phyloP scores from a whole-genome alignment of 2,888 invertebrate species.

The Hirudinaria manillensis region DNA sequence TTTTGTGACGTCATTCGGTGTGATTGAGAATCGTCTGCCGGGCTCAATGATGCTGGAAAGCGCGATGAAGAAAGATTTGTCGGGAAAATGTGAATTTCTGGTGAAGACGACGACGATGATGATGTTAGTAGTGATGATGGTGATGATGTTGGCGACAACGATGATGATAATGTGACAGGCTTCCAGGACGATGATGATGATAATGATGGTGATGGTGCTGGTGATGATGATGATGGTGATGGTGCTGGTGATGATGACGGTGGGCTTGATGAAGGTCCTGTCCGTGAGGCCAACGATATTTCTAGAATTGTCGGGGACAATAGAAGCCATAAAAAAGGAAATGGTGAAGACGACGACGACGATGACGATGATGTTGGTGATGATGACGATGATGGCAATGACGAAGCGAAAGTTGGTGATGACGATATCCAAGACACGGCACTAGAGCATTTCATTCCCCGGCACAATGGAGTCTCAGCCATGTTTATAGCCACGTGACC shows the following conservation, averaged over 20 bases:
- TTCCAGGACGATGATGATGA: background rate
- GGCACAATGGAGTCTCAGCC: no score
- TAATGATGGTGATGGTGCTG: background rate
- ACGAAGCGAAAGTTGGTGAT: constrained; percentile 19
- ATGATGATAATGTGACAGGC: background rate
- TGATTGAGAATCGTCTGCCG: background rate
- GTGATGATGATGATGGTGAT: constrained; percentile 17
- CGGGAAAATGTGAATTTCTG: background rate
- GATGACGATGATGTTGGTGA: constrained; percentile 29
- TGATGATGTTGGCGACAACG: background rate
- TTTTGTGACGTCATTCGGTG: no score
- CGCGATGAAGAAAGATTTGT: background rate
- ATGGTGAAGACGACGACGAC: constrained; percentile 25
- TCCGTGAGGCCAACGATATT: constrained; percentile 23
- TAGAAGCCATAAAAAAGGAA: background rate
- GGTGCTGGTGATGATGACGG: constrained; percentile 22
- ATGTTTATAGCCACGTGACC: no score
- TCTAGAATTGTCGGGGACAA: background rate
- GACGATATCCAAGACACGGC: constrained; percentile 5
- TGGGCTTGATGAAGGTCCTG: constrained; percentile 12
- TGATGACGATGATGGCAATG: constrained; percentile 32
- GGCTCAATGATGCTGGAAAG: background rate
- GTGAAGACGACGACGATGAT: background rate
- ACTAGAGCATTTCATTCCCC: no score
- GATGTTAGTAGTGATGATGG: background rate